These are phyloP conservation scores for Takifugu flavidus DNA, from an alignment of 2,113 vertebrate genomes.

Conservation along the genomic window DNA sequence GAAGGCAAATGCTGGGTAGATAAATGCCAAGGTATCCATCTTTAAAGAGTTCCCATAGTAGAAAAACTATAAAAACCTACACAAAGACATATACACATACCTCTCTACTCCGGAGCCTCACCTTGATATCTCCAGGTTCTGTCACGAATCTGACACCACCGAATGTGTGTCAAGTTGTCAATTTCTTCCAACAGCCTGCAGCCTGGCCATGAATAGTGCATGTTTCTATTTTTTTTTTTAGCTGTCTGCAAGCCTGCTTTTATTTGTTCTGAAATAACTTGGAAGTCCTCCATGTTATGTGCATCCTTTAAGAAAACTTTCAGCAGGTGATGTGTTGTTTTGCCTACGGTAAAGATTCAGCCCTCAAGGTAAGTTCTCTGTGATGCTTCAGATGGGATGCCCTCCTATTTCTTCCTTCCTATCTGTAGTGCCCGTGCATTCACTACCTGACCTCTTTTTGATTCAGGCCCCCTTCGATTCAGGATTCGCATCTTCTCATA, in stretches of 20 bases:
- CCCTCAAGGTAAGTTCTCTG: constrained; percentile 55
- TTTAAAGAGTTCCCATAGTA: constrained; percentile 22
- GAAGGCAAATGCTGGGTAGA: constrained; percentile 9
- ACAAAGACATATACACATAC: constrained; percentile 27
- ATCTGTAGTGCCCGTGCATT: constrained; percentile 42
- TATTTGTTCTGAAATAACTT: constrained; percentile 68
- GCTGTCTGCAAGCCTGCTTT: constrained; percentile 66
- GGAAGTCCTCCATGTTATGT: constrained; percentile 56
- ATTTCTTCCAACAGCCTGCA: constrained; percentile 62
- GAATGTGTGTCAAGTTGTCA: constrained; percentile 76
- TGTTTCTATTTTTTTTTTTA: constrained; percentile 74
- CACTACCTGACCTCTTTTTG: constrained; percentile 39
- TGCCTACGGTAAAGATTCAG: constrained; percentile 63
- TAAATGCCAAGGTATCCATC: constrained; percentile 33
- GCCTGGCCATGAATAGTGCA: constrained; percentile 76
- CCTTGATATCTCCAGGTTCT: constrained; percentile 80
- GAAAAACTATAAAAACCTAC: constrained; percentile 3
- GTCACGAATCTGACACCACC: constrained; percentile 78
- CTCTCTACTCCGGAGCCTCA: constrained; percentile 64
- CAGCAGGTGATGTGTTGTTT: constrained; percentile 66
- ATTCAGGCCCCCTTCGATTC: constrained; percentile 62
- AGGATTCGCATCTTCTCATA: constrained; percentile 38
- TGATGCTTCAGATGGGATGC: constrained; percentile 46
- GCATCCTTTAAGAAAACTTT: constrained; percentile 69
- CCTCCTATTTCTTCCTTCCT: constrained; percentile 26